A percentile compares a stretch with the other conserved stretches of the same genome.
Evolutionary conservation across 2,113 vertebrate genomes (phyloP).

Genomic region (Saccopteryx leptura): DNA sequence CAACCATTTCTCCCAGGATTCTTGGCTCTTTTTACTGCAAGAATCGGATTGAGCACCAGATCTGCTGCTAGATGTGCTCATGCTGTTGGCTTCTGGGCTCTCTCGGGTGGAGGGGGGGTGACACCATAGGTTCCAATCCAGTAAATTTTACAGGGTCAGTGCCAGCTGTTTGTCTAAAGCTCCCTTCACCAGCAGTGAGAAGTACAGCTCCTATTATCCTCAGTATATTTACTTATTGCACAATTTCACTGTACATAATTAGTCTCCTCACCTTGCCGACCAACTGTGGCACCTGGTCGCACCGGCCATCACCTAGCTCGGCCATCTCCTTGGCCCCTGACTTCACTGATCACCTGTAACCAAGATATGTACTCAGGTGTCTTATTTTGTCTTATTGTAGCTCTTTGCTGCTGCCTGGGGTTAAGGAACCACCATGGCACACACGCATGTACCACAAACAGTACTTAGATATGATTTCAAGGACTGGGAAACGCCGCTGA

Average conservation of each 20-base stretch:
- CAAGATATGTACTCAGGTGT: fast-evolving
- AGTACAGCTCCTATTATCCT: background rate
- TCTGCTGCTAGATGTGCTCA: background rate
- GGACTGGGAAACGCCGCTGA: background rate
- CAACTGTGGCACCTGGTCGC: too few relatives aligned
- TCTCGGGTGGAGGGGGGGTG: background rate
- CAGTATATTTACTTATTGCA: background rate
- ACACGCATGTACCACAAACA: too few relatives aligned
- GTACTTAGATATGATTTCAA: background rate
- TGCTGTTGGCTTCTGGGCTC: background rate
- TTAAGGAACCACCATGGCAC: too few relatives aligned
- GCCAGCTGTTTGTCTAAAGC: too few relatives aligned
- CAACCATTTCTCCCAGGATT: background rate
- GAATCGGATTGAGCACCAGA: background rate
- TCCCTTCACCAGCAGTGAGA: fast-evolving
- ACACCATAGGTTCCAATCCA: background rate
- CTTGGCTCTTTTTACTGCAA: background rate
- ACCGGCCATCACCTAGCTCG: fast-evolving
- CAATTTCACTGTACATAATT: background rate
- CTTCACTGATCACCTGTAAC: background rate
- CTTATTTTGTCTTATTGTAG: fast-evolving
- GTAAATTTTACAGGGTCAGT: fast-evolving
- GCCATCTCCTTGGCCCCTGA: background rate
- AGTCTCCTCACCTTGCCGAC: background rate
- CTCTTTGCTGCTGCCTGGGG: background rate